Conservation (phyloP, 2,888 invertebrate genomes). For the Byasa hedistus region DNA sequence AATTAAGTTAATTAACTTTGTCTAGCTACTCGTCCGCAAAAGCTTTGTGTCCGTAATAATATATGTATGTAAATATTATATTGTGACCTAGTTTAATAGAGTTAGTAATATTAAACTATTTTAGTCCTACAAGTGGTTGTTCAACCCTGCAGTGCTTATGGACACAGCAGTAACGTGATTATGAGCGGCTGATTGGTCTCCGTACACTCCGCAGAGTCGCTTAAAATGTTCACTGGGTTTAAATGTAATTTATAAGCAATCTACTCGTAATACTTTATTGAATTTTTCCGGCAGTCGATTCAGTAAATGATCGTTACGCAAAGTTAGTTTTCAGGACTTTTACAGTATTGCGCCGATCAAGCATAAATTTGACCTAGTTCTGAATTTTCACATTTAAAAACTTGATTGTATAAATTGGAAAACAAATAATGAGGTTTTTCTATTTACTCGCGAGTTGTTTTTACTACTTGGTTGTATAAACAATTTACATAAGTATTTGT, state of each 20-base stretch:
- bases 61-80: not conserved
- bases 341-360: not conserved
- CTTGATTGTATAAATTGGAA: not conserved
- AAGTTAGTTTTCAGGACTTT: not conserved
- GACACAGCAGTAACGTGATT: constrained; percentile 51
- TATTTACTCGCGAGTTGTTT: not conserved
- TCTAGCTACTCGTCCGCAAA: not conserved
- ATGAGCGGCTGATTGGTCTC: constrained; percentile 53
- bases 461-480: too few species aligned
- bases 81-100: not conserved
- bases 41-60: not conserved
- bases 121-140: not conserved
- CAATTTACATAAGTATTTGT: too few species aligned
- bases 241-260: constrained; percentile 34
- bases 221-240: constrained; percentile 35
- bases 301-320: constrained; percentile 12
- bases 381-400: not conserved
- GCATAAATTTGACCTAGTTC: not conserved
- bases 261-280: constrained; percentile 18
- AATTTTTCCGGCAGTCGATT: constrained; percentile 21
- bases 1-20: not conserved
- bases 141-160: constrained; percentile 29
- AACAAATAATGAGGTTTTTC: not conserved
- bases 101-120: not conserved
- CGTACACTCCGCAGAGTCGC: constrained; percentile 31